phyloP scores from a whole-genome alignment of 2,888 invertebrate genomes.

The Sicus ferrugineus region DNA sequence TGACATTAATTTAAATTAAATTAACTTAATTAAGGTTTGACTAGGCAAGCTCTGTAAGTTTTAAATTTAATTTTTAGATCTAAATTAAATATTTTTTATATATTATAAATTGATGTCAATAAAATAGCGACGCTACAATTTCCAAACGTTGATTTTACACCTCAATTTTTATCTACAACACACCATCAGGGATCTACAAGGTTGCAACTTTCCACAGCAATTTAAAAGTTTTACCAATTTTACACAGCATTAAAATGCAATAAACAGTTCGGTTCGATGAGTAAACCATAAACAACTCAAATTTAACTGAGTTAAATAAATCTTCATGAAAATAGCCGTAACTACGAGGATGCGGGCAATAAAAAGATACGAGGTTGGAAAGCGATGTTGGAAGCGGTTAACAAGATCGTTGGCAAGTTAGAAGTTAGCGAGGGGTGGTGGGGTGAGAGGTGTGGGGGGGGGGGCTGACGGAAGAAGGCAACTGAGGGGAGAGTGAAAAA shows the following conservation, averaged over 20 bases:
- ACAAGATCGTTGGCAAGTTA: not conserved
- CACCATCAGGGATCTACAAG: too few relatives aligned
- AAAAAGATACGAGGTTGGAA: not conserved
- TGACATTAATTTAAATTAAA: too few relatives aligned
- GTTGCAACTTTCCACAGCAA: too few relatives aligned
- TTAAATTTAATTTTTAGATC: too few relatives aligned
- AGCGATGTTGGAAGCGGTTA: not conserved
- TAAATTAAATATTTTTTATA: too few relatives aligned
- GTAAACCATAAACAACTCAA: conserved; percentile 1
- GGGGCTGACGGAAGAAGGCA: not conserved
- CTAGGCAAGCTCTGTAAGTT: too few relatives aligned
- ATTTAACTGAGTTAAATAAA: conserved; percentile 33
- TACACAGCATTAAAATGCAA: too few relatives aligned
- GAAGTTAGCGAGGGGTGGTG: not conserved
- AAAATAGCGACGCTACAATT: not conserved
- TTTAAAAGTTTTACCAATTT: too few relatives aligned
- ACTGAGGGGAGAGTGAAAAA: not conserved
- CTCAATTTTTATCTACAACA: too few relatives aligned
- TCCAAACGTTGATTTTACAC: too few relatives aligned
- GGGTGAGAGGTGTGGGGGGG: not conserved
- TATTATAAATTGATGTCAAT: too few relatives aligned
- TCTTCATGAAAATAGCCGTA: conserved; percentile 14
- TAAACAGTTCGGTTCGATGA: not conserved
- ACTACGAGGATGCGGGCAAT: not conserved
- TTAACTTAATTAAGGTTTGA: too few relatives aligned